Base-by-base conservation (phyloP, 2,113 vertebrate genomes). In the Eira barbara region DNA sequence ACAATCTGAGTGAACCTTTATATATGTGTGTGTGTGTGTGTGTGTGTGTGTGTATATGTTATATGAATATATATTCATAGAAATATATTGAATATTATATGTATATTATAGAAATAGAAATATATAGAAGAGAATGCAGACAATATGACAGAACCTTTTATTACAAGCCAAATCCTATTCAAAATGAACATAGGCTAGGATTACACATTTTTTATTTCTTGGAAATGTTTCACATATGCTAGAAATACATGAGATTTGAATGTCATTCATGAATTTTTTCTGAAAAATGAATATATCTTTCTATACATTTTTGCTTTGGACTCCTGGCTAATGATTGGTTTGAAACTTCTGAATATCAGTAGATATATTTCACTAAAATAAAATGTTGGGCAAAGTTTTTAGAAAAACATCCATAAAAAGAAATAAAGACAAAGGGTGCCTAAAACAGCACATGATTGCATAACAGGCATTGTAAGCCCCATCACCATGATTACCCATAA, bases 281-380 rank as follows among this genome's bases (percentile, higher is more conserved):
- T 59, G 52, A 94, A 73, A 91, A 88, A 84, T 45, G 34, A 84
- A 29, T 29, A 93, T 42, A 84, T 47, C 71, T 45, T 89, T 93
- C 36, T 59, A 25, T n/a, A 81, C 13, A 17, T 89, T 91, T 91
- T 95, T 94, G 52, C 52, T 95, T 80, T 94, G 81, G 45, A 69
- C 18, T 69, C 14, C 34, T 91, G 42, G 14, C 11, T 93, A 27
- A 76, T 81, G 42, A 86, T 59, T 71, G 39, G 42, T 96, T 59
- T 80, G 90, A 89, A 57, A 73, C 42, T 59, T 67, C 81, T 80
- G 31, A 81, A 49, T 21, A 36, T 81, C 7, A 1, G 6, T 71
- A 85, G 23, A 9, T 83, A 29, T 42, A 36, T 80, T 59, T 82
- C n/a, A 52, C 65, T 52, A 27, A 86, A 92, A 69, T 31, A 91